Evolutionary conservation across 2,113 vertebrate species (phyloP), one percentile per base, ranked within the genome.

Genomic region (Leptobrachium leishanense): DNA sequence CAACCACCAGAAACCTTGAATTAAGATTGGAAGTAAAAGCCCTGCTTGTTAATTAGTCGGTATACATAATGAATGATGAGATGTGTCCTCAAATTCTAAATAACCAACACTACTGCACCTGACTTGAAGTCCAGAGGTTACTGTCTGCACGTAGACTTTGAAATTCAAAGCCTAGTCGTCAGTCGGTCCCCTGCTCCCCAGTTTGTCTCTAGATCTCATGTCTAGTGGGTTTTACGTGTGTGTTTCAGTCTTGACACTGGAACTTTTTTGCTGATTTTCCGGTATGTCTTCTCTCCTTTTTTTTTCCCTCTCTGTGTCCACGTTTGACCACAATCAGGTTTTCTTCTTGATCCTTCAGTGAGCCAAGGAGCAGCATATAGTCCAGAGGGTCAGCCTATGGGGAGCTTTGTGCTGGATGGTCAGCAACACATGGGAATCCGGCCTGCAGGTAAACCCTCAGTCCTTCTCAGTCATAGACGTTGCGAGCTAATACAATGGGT

Each of bases 311-410:
- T 94, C 97, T 94, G 94, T 96, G 95, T 98, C 97, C 95, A 94
- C 95, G 93, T 96, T 97, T 99, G 96, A 99, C 98, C 95, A 98
- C 98, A 99, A 98, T 98, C 98, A 99, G 98, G 98, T 98, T 99
- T 99, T 99, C 98, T 99, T 99, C 96, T 98, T 98, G 97, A 98
- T 98, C 97, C 96, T 99, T 98, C 97, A 99, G 98, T 99, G 96
- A 99, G 98, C 94, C 98, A 99, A 94, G 98, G 98, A 98, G 98
- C 98, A 89, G 97, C 97, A 0, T 99, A 99, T 96, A 99, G 97
- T 95, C 98, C 98, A 85, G 98, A 99, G 92, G 98, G 98, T 89
- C 98, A 99, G 91, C 98, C 97, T 84, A 99, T 99, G 97, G 98
- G 98, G 90, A 99, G 98, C 94, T 99, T 99, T 93, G 98, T 99